Base-by-base conservation (phyloP, 2,797 vertebrate genomes). In the Onychomys torridus region DNA sequence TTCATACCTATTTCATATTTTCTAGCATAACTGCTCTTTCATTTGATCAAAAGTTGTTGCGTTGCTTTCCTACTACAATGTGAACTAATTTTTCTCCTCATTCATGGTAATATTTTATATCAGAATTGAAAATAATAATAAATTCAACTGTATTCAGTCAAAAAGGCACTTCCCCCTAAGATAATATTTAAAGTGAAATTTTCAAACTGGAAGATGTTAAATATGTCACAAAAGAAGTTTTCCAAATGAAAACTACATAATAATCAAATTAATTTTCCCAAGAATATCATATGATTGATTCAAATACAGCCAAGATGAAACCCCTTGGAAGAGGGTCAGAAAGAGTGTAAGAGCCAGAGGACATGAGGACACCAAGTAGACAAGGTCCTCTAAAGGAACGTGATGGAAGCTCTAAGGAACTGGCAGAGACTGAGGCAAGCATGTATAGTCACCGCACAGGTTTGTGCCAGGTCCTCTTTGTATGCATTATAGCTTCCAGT, bases 251-350 rank as follows among this genome's bases (percentile, higher is more conserved):
- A 55, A 17, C 7, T 23, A 17, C 2, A 61, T 37, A 61, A 12
- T 0, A 84, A 40, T 63, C 8, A 32, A 43, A 83, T 21, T 19
- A 46, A 19, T 29, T 65, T 83, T 46, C 16, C 12, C 4, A 6
- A 9, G 2, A 46, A 19, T 63, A 43, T 37, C 23, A 19, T 63
- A 12, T 32, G 16, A 63, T 12, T 84, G 3, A 21, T 46, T 32
- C 27, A 83, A 43, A 46, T 83, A 46, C 19, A 19, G 27, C 5
- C 37, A 65, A 83, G 37, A 14, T 83, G 63, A 43, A 29, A 59
- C 6, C 6, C 2, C 10, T 11, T 11, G 2, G 14, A 11, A 83
- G 7, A 61, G 0, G 6, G 2, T 29, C 11, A 29, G 6, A 63
- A 63, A 32, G 25, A 63, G 14, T 43, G 2, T 40, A 43, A 61